Evolutionary conservation across 2,797 vertebrate species (phyloP).

Genomic region (Malacoraja senta): DNA sequence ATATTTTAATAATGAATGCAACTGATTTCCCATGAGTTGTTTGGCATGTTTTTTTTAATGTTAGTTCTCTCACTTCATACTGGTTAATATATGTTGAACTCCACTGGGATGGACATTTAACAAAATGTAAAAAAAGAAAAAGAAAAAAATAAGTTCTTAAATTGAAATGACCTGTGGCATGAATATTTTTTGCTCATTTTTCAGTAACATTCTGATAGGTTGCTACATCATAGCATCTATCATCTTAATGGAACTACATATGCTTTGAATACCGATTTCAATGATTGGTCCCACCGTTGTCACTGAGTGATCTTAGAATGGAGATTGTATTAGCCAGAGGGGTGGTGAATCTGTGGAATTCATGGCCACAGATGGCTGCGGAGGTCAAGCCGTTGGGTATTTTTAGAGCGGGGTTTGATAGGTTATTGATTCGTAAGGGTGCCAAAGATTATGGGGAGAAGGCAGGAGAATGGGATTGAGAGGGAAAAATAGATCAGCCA

Average conservation of each 20-base stretch:
- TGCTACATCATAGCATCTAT: neutral
- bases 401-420: too few relatives aligned
- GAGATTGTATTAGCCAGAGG: too few relatives aligned
- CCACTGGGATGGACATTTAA: neutral
- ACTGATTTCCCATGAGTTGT: neutral
- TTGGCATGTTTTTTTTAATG: neutral
- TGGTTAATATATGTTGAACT: neutral
- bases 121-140: neutral
- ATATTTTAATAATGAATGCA: constrained; percentile 25
- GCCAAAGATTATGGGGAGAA: too few relatives aligned
- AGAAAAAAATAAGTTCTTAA: neutral
- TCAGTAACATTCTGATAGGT: neutral
- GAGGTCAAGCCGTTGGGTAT: too few relatives aligned
- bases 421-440: too few relatives aligned
- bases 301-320: neutral
- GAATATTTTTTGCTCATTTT: neutral
- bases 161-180: neutral
- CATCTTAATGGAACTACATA: neutral
- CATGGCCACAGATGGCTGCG: too few relatives aligned
- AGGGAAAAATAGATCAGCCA: too few relatives aligned
- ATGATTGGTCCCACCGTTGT: neutral
- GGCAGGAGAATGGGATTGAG: too few relatives aligned
- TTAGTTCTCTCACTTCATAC: neutral
- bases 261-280: neutral
- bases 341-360: too few relatives aligned